Conservation (phyloP, 2,888 invertebrate species). For the Amiota mariae region DNA sequence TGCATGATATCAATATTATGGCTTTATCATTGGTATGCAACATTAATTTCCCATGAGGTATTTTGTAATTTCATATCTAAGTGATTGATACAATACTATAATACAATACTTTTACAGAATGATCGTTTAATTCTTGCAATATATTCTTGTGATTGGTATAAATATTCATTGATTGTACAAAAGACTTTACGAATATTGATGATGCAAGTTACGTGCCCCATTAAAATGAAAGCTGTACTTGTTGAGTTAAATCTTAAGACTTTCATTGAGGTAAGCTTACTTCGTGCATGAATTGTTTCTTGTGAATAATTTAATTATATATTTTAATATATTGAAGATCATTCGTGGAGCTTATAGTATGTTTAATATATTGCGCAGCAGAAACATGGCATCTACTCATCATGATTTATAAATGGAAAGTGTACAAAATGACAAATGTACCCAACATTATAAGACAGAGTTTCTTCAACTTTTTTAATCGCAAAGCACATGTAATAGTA, state of each 20-base stretch:
- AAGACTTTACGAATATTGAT: slow-evolving; percentile 57
- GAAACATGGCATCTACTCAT: too few relatives aligned
- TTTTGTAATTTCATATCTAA: slow-evolving; percentile 29
- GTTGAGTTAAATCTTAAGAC: slow-evolving; percentile 61
- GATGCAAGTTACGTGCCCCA: slow-evolving; percentile 55
- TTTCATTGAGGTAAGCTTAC: slow-evolving; percentile 58
- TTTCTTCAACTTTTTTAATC: too few relatives aligned
- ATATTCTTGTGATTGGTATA: slow-evolving; percentile 64
- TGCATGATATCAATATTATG: too few relatives aligned
- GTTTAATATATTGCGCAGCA: slow-evolving; percentile 61
- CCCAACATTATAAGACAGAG: too few relatives aligned
- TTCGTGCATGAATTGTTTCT: neutral
- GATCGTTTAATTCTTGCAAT: slow-evolving; percentile 53
- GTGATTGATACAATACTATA: neutral
- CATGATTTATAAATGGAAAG: too few relatives aligned
- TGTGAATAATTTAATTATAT: neutral
- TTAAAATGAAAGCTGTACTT: slow-evolving; percentile 61
- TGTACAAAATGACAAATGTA: too few relatives aligned
- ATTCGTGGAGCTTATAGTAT: slow-evolving; percentile 68
- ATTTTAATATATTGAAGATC: slow-evolving; percentile 49
- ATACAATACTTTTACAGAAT: slow-evolving; percentile 50
- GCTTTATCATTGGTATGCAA: too few relatives aligned
- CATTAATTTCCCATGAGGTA: too few relatives aligned
- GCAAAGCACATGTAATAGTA: too few relatives aligned
- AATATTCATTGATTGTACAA: slow-evolving; percentile 54